These are phyloP conservation scores for Megalops atlanticus DNA, from an alignment of 2,113 vertebrate species.

Conservation along the genomic window DNA sequence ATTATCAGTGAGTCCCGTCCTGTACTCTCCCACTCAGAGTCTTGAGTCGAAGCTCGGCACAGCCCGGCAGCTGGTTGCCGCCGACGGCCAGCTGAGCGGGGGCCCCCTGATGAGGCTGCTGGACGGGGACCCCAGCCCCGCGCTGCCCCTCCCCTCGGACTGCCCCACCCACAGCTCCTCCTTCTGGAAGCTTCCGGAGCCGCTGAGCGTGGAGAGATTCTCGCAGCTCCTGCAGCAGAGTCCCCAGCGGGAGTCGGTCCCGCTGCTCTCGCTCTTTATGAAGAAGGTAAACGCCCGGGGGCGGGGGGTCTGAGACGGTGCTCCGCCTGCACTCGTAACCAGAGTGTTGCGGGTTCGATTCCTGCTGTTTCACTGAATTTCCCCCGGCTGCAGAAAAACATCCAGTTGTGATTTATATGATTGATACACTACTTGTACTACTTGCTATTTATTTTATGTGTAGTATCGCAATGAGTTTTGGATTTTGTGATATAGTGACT, in stretches of 20 bases:
- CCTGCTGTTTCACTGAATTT: no score
- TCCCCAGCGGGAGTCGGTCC: not conserved
- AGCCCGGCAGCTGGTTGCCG: slow-evolving; percentile 53
- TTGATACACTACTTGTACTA: no score
- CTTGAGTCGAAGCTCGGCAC: slow-evolving; percentile 43
- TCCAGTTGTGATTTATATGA: no score
- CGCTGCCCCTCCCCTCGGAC: slow-evolving; percentile 50
- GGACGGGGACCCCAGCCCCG: slow-evolving; percentile 45
- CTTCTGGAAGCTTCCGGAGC: slow-evolving; percentile 64
- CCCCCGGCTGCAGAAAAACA: no score
- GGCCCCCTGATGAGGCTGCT: slow-evolving; percentile 61
- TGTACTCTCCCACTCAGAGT: slow-evolving; percentile 37
- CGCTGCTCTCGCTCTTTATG: slow-evolving; percentile 60
- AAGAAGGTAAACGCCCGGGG: slow-evolving; percentile 62
- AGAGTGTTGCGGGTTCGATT: no score
- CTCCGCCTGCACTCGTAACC: no score
- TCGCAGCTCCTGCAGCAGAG: slow-evolving; percentile 58
- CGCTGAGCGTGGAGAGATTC: slow-evolving; percentile 62
- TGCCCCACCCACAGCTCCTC: slow-evolving; percentile 61
- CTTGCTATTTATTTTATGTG: no score
- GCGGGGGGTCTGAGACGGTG: no score
- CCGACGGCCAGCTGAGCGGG: slow-evolving; percentile 47
- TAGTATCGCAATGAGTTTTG: no score
- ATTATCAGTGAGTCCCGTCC: no score
- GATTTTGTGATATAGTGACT: no score